Base-by-base conservation (phyloP, 2,888 invertebrate species). In the Lochmaea crataegi region DNA sequence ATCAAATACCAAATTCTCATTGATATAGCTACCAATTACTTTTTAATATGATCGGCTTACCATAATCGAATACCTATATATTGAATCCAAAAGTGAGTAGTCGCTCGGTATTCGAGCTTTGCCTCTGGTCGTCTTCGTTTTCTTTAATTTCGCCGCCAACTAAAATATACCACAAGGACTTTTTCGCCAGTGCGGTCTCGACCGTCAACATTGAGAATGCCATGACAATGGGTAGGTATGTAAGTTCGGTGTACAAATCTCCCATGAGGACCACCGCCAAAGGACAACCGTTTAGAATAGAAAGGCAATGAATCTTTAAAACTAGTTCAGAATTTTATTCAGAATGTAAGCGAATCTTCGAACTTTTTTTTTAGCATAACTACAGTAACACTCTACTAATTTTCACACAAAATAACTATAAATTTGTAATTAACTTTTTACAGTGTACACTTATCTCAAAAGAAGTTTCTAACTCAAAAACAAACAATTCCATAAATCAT, bases 241-340 rank as follows among this genome's bases (percentile, higher is more conserved):
- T 80, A 81, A 79, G 77, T 81, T 81, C 78, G 78, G 77, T 76
- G 83, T 80, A 83, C 84, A 83, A 84, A 84, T 85, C 83, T 82
- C 78, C 78, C 64, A 78, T 79, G 57, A 61, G 80, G 86, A 85
- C 86, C 86, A 86, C 86, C 85, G 78, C 82, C 82, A 77, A 77
- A 77, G 84, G 82, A 84, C 81, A 81, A 79, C 82, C 80, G 81
- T 84, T 84, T 82, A 77, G 81, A 82, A 77, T 77, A 71, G 77
- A 75, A 76, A 74, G 77, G 80, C 82, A 80, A 83, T 84, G 81
- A 78, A 84, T 83, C 82, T 77, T 73, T 67, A 61, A 42, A 65
- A 42, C 66, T 58, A 51, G 61, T 12, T 51, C 41, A 42, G 65
- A 71, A 71, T 71, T n/a, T n/a, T 71, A 71, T 71, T 71, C 71